Conservation (phyloP, 2,888 invertebrate species). For the Elegia similella region DNA sequence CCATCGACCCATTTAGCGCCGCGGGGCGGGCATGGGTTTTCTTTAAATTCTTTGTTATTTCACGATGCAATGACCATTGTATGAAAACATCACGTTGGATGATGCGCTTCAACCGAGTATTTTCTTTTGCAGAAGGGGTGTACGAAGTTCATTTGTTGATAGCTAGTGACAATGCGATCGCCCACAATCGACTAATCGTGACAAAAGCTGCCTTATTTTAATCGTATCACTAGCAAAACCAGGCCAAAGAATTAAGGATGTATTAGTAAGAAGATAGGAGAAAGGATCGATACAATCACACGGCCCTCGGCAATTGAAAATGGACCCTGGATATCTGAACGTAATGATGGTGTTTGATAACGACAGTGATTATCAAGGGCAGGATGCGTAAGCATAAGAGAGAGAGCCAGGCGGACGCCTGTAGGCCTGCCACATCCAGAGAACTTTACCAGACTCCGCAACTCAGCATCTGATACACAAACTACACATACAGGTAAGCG, state of each 20-base stretch:
- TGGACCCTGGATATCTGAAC: constrained; percentile 75
- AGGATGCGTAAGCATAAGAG: constrained; percentile 80
- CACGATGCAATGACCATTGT: constrained; percentile 56
- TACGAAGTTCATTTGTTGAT: constrained; percentile 71
- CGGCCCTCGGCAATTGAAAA: constrained; percentile 77
- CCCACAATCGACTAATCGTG: constrained; percentile 64
- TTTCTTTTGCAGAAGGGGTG: constrained; percentile 76
- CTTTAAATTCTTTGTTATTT: constrained; percentile 57
- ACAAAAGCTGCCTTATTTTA: constrained; percentile 54
- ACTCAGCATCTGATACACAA: constrained; percentile 68
- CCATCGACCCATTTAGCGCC: constrained; percentile 78
- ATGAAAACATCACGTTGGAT: constrained; percentile 49
- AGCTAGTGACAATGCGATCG: constrained; percentile 77
- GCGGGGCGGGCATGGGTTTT: constrained; percentile 64
- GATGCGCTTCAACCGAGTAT: constrained; percentile 37
- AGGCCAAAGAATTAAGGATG: constrained; percentile 79
- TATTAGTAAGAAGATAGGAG: constrained; percentile 65
- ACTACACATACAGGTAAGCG: constrained; percentile 52
- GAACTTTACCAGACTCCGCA: constrained; percentile 58
- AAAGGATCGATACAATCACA: constrained; percentile 74
- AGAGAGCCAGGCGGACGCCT: constrained; percentile 74
- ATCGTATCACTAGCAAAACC: constrained; percentile 70
- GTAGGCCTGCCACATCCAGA: constrained; percentile 67
- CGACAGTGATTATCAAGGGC: constrained; percentile 66
- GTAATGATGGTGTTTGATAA: constrained; percentile 69